A percentile compares a stretch with the other conserved stretches of the same genome.
These are phyloP conservation scores for Xiphorhynchus elegans DNA, from an alignment of 2,113 vertebrate species.

Conservation along the genomic window DNA sequence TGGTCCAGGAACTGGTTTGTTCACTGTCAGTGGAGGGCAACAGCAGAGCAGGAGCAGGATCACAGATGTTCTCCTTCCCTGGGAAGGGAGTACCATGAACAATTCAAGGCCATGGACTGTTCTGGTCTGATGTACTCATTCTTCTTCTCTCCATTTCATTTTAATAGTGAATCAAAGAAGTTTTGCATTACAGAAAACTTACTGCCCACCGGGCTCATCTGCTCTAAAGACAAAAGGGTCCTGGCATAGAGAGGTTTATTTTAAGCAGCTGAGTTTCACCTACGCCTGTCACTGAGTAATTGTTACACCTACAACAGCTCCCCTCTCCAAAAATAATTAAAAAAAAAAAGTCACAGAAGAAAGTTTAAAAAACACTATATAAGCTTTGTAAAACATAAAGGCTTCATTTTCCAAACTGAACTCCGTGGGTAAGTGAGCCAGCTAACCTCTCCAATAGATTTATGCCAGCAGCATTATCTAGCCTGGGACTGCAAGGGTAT, in stretches of 20 bases:
- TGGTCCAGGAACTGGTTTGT: not conserved
- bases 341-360: not conserved
- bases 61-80: not conserved
- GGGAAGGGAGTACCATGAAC: not conserved
- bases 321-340: not conserved
- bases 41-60: not conserved
- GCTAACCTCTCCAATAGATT: not conserved
- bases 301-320: not conserved
- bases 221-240: not conserved
- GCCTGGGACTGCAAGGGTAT: conserved; percentile 2
- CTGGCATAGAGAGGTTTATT: not conserved
- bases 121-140: not conserved
- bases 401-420: not conserved
- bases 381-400: not conserved
- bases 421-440: not conserved
- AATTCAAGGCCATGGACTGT: not conserved
- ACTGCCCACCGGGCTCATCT: not conserved
- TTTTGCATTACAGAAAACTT: not conserved
- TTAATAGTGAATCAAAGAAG: not conserved
- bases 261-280: conserved; percentile 23
- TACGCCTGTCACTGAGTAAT: conserved; percentile 2
- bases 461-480: conserved; percentile 25
- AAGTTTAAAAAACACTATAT: not conserved
- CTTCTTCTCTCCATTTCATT: not conserved
- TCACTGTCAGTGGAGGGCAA: not conserved